Conservation (phyloP, 2,888 invertebrate genomes). For the Stenotaenia linearis region DNA sequence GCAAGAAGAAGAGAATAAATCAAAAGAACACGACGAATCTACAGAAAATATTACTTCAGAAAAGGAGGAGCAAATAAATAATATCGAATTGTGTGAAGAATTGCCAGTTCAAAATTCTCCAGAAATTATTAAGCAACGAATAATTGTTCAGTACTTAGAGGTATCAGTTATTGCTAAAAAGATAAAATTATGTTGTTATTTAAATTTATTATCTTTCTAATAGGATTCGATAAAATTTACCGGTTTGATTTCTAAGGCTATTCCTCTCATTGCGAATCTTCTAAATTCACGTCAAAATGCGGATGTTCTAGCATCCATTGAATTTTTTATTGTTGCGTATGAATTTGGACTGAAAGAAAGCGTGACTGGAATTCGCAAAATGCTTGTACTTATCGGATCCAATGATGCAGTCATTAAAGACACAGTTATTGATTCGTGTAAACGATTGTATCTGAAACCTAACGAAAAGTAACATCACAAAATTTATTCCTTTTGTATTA, state of each 20-base stretch:
- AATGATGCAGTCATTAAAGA: slow-evolving; percentile 66
- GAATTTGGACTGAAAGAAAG: slow-evolving; percentile 71
- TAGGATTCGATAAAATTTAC: slow-evolving; percentile 55
- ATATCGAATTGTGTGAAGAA: no score
- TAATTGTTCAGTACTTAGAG: background rate
- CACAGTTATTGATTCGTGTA: slow-evolving; percentile 71
- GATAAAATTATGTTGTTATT: background rate
- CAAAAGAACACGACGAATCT: background rate
- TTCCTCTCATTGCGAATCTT: slow-evolving; percentile 65
- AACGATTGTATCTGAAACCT: slow-evolving; percentile 59
- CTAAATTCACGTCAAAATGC: slow-evolving; percentile 57
- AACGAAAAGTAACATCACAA: no score
- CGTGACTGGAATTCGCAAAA: slow-evolving; percentile 63
- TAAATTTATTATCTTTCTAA: slow-evolving; percentile 36
- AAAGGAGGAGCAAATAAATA: no score
- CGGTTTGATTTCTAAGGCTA: slow-evolving; percentile 51
- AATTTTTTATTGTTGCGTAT: slow-evolving; percentile 76
- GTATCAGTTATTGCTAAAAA: background rate
- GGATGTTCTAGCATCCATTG: slow-evolving; percentile 82
- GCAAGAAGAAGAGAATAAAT: background rate
- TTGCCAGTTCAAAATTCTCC: background rate
- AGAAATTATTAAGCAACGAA: background rate
- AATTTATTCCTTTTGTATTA: no score
- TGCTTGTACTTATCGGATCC: slow-evolving; percentile 72
- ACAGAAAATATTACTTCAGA: no score